These are phyloP conservation scores for Cassiopea andromeda DNA, from an alignment of 30 jellyfish, hydroid and myxozoan genomes.

Conservation along the genomic window DNA sequence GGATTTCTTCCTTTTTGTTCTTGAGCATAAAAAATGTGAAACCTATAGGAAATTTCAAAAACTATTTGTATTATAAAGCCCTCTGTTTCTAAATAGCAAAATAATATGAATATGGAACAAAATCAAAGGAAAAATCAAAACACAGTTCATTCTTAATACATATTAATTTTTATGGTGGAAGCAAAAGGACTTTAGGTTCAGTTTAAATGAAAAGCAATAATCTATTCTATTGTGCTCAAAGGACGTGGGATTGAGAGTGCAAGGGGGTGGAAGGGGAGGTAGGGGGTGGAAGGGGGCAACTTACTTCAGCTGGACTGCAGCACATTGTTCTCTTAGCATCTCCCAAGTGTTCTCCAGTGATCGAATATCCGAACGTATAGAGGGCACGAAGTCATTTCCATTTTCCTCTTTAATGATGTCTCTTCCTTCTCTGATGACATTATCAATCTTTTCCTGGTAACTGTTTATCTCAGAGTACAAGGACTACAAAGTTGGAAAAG, in stretches of 20 bases:
- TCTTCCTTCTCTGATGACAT: conserved; percentile 62
- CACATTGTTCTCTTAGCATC: conserved; percentile 67
- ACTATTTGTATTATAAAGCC: no score
- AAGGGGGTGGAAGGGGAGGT: background rate
- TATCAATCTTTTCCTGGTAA: conserved; percentile 68
- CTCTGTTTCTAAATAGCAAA: no score
- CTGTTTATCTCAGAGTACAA: conserved; percentile 52
- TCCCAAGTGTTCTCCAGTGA: conserved; percentile 70
- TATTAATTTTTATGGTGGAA: no score
- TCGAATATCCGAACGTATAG: conserved; percentile 55
- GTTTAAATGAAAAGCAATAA: no score
- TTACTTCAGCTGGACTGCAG: conserved; percentile 70
- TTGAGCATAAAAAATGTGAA: no score
- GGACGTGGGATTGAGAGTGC: background rate
- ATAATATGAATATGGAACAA: no score
- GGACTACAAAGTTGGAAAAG: conserved; percentile 18
- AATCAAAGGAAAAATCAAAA: no score
- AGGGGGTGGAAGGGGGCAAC: background rate
- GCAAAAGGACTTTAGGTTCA: no score
- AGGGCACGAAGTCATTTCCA: conserved; percentile 38
- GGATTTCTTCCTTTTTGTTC: no score
- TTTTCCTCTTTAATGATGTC: conserved; percentile 32
- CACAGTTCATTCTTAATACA: no score
- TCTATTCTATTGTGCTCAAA: background rate
- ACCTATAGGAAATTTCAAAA: no score